Base-by-base conservation (phyloP, 2,113 vertebrate species). In the Rhea pennata region DNA sequence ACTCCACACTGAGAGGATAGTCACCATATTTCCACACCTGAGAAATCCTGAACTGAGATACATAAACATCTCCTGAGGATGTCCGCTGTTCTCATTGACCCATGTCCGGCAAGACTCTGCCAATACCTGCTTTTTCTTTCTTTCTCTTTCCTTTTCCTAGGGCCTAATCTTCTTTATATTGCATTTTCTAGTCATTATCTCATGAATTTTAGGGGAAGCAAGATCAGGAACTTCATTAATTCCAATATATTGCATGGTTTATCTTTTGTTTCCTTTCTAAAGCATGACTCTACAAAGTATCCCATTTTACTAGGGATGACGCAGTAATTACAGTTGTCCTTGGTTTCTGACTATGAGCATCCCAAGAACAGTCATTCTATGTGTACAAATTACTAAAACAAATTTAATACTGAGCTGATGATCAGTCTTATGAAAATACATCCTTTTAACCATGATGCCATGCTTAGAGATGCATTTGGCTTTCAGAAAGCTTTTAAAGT, bases 231-330 rank as follows among this genome's bases (percentile, higher is more conserved):
- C n/a, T 62, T 67, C 14, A 62, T 1, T 20, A 74, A 48, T 33
- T 78, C 26, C 64, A 50, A 78, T 33, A 26, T 65, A 4, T 51
- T 91, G 36, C 26, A 27, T 22, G 62, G 46, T 23, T 82, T 31
- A 24, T 31, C 11, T 87, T 92, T n/a, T 78, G 21, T 36, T 74
- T 91, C 40, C 24, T 6, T 79, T 82, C 70, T 61, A 53, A 89
- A 91, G 5, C 50, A 10, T 5, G 27, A 27, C 26, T 74, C 36
- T 51, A 42, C 17, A 72, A 10, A 7, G 24, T 74, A 56, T 15
- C 51, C 0, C 19, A 0, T 1, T 22, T 14, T 82, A 9, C 24
- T 42, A 23, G 13, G 17, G 12, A 26, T 64, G 76, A 70, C 12
- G 26, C 7, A 14, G 4, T 67, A 64, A 61, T 10, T 42, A 48